Percentiles rank a stretch among this genome's conserved stretches.
Evolutionary conservation across 2,113 vertebrate species (phyloP).

Genomic region (Elgaria multicarinata): DNA sequence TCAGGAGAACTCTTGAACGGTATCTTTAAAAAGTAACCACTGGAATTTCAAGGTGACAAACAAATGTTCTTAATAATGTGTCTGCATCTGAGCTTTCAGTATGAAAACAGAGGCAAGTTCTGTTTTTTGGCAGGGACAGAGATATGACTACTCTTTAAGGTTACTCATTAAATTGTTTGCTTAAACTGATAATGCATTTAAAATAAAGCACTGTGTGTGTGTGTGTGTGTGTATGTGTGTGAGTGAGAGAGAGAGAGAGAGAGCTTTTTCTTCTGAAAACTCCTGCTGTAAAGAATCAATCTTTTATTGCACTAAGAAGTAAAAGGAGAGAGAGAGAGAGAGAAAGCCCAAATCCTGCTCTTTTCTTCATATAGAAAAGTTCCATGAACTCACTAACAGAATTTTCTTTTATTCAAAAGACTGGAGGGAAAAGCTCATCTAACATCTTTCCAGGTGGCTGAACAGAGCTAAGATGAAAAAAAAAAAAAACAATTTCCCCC

Average conservation of each 20-base stretch:
- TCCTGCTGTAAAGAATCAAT: background rate
- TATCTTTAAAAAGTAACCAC: background rate
- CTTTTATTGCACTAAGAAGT: background rate
- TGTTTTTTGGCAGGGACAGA: background rate
- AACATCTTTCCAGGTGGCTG: conserved; percentile 16
- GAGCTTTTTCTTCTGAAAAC: background rate
- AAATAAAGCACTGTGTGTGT: background rate
- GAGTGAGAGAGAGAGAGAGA: too few relatives aligned
- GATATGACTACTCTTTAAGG: fast-evolving
- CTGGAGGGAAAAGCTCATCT: background rate
- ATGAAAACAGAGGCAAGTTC: background rate
- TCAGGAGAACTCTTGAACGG: background rate
- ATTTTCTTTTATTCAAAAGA: conserved; percentile 7
- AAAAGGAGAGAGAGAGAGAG: too few relatives aligned
- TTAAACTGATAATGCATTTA: background rate
- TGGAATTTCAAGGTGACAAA: background rate
- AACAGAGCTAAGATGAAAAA: conserved; percentile 7
- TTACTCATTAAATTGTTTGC: fast-evolving
- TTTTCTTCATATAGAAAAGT: background rate
- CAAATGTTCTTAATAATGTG: fast-evolving
- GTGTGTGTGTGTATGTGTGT: background rate
- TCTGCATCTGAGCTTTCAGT: background rate
- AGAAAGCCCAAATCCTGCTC: background rate
- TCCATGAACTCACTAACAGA: background rate
- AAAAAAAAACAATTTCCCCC: background rate